phyloP scores from a whole-genome alignment of 2,797 vertebrate species.

The Takifugu rubripes region DNA sequence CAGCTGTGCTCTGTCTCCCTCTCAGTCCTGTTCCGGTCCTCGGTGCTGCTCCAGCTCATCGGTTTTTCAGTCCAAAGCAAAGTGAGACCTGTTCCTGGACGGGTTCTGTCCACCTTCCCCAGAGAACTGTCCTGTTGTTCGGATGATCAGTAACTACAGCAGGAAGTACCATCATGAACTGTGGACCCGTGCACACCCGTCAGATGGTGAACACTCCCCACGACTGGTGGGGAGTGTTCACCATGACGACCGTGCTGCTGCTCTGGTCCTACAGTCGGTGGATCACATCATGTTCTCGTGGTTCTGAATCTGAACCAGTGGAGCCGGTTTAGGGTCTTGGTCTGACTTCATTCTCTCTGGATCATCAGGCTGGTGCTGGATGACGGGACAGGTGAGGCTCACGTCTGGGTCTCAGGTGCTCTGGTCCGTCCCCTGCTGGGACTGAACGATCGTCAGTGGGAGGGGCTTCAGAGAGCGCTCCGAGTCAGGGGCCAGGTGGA shows the following conservation, averaged over 20 bases:
- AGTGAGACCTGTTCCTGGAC: constrained; percentile 28
- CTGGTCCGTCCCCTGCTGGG: constrained; percentile 58
- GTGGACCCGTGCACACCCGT: too few species aligned
- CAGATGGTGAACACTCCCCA: too few species aligned
- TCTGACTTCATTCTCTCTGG: background rate
- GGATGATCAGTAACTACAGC: too few species aligned
- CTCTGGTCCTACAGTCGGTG: too few species aligned
- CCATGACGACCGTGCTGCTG: too few species aligned
- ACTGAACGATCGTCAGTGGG: constrained; percentile 67
- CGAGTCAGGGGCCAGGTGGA: constrained; percentile 66
- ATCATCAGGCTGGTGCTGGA: constrained; percentile 64
- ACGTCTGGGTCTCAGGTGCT: constrained; percentile 59
- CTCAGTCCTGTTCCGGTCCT: constrained; percentile 38
- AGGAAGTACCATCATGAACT: too few species aligned
- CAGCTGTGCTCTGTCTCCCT: background rate
- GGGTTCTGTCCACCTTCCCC: too few species aligned
- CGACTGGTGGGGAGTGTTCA: too few species aligned
- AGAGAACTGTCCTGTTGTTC: too few species aligned
- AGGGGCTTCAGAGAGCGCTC: constrained; percentile 69
- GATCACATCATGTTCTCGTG: too few species aligned
- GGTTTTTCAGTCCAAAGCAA: constrained; percentile 50
- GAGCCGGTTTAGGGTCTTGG: too few species aligned
- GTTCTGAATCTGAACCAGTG: too few species aligned
- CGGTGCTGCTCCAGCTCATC: constrained; percentile 38
- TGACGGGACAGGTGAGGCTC: constrained; percentile 73